Evolutionary conservation across 2,113 vertebrate species (phyloP), one percentile per base, ranked within the genome.

Genomic region (Brevimyrus niger): DNA sequence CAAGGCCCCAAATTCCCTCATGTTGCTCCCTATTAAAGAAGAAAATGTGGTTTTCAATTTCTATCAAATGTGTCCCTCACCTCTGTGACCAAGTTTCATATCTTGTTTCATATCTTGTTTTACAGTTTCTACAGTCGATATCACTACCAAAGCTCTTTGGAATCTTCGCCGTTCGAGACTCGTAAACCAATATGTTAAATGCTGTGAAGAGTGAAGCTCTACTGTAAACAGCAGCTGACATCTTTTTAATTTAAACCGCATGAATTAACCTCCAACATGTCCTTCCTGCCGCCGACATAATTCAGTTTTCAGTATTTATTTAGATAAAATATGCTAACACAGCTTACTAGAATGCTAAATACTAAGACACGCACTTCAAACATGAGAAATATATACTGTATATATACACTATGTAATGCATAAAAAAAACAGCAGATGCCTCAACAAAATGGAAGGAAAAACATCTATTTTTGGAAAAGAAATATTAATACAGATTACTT

Each of bases 11-110:
- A 89, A 89, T 44, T 92, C 91, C 87, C 84, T 91, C 61, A 90
- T 86, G 91, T 92, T 92, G 90, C 88, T 82, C 89, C 92, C 92
- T 90, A 46, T 85, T 84, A 80, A 89, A 35, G 65, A 61, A 42
- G 69, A 82, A 80, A 88, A 19, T 53, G 69, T 69, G 53, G 19
- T 83, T 89, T 89, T 65, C 47, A 55, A 11, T 53, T 44, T 83
- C 47, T 44, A 69, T 51, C 50, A 48, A 89, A 83, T 47, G 50
- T 89, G 21, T 84, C 27, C 47, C 7, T 80, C 69, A 46, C 50
- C 73, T 53, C 88, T 11, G 17, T 23, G 46, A 88, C 13, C 73
- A 11, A 48, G 11, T n/a, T n/a, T n/a, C n/a, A n/a, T n/a, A 65
- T 83, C 31, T 23, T 0, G 42, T 73, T 88, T 46, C 53, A 46